These are phyloP conservation scores for Dromococcyx pavoninus DNA, from an alignment of 2,797 vertebrate genomes.

Conservation along the genomic window DNA sequence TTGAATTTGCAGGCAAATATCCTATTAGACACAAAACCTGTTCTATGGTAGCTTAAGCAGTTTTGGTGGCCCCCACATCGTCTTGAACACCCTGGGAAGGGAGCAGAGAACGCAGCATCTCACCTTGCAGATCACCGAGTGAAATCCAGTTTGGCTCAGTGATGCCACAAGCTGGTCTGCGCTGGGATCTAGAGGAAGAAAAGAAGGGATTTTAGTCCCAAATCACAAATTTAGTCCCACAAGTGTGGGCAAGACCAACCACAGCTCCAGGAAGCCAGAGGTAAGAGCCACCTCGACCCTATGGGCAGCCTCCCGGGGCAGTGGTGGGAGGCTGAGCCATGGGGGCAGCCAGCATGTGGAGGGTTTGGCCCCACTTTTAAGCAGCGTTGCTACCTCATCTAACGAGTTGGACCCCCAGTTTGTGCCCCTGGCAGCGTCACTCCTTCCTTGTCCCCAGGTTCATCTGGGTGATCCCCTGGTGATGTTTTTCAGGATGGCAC, in stretches of 20 bases:
- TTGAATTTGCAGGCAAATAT: background rate
- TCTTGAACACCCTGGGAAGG: rapidly evolving
- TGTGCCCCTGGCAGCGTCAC: rapidly evolving
- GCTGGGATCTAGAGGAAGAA: background rate
- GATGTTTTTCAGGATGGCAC: background rate
- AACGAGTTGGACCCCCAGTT: background rate
- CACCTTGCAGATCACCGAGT: constrained; percentile 31
- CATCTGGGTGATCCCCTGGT: background rate
- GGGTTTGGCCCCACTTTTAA: background rate
- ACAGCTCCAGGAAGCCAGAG: rapidly evolving
- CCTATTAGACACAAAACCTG: constrained; percentile 34
- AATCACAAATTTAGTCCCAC: rapidly evolving
- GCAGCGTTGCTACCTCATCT: background rate
- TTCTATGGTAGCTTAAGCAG: background rate
- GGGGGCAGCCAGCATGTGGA: rapidly evolving
- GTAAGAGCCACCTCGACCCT: background rate
- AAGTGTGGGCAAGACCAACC: rapidly evolving
- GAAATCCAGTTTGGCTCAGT: constrained; percentile 29
- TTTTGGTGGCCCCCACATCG: background rate
- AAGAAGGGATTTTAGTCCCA: background rate
- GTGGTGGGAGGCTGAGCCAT: background rate
- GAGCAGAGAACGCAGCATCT: background rate
- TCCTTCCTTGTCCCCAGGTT: background rate
- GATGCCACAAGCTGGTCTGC: rapidly evolving
- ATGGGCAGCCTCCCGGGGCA: rapidly evolving